Base-by-base conservation (phyloP, 2,888 invertebrate species). In the Brachyptera putata region DNA sequence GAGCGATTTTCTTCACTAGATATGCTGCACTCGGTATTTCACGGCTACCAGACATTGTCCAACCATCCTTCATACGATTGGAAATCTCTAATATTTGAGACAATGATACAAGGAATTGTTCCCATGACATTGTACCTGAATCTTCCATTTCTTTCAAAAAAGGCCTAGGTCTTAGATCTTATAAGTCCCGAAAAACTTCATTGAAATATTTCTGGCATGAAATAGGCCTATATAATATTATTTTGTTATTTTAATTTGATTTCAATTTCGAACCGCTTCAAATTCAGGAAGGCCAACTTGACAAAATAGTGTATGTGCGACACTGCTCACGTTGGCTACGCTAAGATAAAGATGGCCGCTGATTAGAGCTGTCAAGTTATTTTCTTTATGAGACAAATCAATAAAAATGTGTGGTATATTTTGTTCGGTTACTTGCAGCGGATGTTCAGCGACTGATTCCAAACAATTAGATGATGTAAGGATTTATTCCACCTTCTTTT, bases 371-470 rank as follows among this genome's bases (percentile, higher is more conserved):
- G 7, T 39, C 14, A n/a, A 39, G 9, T 7, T 39, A 39, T 39
- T 7, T 7, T 39, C 39, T 4, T n/a, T 9, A 11, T 24, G 43
- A 3, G 11, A 43, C 11, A 43, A 16, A 16, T 43, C 18, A 11
- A 43, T 49, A 16, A 67, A 64, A 63, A 80, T 80, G 81, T 81
- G 81, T 67, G 82, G 82, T 57, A 82, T 82, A 68, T 71, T 79
- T 61, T 81, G 78, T 69, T 75, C 77, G 70, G 71, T 81, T 66
- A 37, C n/a, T 9, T 50, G 50, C 16, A 49, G 16, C n/a, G n/a
- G 43, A 22, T 70, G 70, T 48, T n/a, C n/a, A n/a, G n/a, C n/a
- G n/a, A n/a, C n/a, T n/a, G n/a, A n/a, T n/a, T n/a, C n/a, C n/a
- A n/a, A n/a, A n/a, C n/a, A n/a, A n/a, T n/a, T n/a, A n/a, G n/a